Evolutionary conservation across 2,888 invertebrate genomes (phyloP).

Genomic region (Sminthurinus aureus): DNA sequence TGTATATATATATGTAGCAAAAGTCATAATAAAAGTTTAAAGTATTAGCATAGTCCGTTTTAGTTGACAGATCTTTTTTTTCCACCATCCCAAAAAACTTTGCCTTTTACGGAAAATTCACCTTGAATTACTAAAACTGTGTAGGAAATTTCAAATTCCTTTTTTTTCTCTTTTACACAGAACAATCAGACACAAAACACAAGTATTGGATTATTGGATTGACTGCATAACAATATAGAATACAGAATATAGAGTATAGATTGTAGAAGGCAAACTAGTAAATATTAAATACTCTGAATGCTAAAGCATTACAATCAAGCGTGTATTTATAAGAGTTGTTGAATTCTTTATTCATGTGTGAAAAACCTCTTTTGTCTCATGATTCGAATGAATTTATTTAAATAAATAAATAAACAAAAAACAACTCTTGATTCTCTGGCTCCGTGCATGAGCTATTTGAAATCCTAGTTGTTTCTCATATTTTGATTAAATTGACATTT

Average conservation of each 20-base stretch:
- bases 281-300: neutral
- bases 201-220: too few relatives aligned
- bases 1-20: too few relatives aligned
- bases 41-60: neutral
- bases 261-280: conserved; percentile 21
- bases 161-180: conserved; percentile 7
- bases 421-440: too few relatives aligned
- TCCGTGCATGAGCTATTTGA: too few relatives aligned
- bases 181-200: neutral
- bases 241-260: too few relatives aligned
- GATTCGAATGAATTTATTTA: neutral
- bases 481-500: too few relatives aligned
- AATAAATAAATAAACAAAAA: neutral
- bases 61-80: conserved; percentile 30
- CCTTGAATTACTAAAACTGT: conserved; percentile 45
- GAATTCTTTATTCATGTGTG: neutral
- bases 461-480: too few relatives aligned
- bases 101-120: conserved; percentile 41
- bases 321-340: too few relatives aligned
- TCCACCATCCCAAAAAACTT: conserved; percentile 29
- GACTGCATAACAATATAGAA: conserved; percentile 18
- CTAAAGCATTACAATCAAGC: neutral
- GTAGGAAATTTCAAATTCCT: conserved; percentile 21
- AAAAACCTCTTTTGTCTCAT: neutral
- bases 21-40: too few relatives aligned